Conservation (phyloP, 2,888 invertebrate species). For the Sinohyriopsis cumingii region DNA sequence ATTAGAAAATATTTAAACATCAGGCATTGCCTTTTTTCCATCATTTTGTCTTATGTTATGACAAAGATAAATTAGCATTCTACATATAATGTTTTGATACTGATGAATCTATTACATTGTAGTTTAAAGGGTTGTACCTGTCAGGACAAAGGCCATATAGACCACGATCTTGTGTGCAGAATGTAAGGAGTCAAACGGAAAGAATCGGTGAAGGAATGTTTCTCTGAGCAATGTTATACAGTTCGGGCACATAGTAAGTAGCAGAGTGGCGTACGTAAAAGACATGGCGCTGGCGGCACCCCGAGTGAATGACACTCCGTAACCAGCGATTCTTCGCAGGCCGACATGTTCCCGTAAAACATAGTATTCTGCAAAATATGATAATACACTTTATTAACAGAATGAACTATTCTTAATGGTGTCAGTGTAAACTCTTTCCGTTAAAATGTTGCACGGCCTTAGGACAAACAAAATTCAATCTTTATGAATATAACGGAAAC, state of each 20-base stretch:
- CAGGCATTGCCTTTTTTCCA: too few relatives aligned
- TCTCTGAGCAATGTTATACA: constrained; percentile 76
- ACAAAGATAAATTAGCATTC: too few relatives aligned
- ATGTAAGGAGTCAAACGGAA: constrained; percentile 78
- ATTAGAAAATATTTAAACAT: too few relatives aligned
- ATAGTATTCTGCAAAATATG: constrained; percentile 73
- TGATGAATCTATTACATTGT: too few relatives aligned
- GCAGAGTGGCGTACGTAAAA: constrained; percentile 77
- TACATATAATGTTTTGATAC: too few relatives aligned
- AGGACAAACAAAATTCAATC: constrained; percentile 53
- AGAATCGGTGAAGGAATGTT: constrained; percentile 75
- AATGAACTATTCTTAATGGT: too few relatives aligned
- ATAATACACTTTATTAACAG: constrained; percentile 23
- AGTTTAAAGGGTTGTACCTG: constrained; percentile 67
- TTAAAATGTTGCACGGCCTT: too few relatives aligned
- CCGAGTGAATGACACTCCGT: constrained; percentile 77
- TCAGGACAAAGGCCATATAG: constrained; percentile 75
- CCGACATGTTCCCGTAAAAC: constrained; percentile 77
- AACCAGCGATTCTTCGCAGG: constrained; percentile 76
- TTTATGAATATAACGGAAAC: too few relatives aligned
- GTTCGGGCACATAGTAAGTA: constrained; percentile 79
- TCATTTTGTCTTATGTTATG: too few relatives aligned
- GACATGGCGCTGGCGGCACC: constrained; percentile 79
- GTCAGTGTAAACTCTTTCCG: too few relatives aligned
- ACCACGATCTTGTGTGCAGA: constrained; percentile 78